Evolutionary conservation across 2,797 vertebrate species (phyloP).

Genomic region (Muscicapa comitata): DNA sequence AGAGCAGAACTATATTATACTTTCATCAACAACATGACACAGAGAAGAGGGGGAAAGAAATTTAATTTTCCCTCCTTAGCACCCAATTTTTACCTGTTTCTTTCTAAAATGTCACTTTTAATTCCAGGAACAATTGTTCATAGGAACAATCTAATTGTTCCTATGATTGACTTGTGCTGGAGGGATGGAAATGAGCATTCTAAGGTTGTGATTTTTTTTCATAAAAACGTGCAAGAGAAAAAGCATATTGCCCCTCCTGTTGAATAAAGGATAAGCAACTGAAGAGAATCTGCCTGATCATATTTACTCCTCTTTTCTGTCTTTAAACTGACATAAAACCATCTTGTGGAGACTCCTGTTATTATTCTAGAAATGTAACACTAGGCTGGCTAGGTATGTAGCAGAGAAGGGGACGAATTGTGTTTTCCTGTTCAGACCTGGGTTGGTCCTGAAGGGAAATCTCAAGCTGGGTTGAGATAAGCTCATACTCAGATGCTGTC

Average conservation of each 20-base stretch:
- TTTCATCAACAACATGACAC: neutral
- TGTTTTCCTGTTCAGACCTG: neutral
- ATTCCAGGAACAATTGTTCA: no score
- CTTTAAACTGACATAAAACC: neutral
- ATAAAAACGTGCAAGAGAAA: neutral
- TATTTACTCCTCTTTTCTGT: neutral
- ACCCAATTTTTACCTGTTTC: neutral
- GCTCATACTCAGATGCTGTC: neutral
- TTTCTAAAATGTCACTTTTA: neutral
- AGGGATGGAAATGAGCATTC: neutral
- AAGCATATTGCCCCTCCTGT: neutral
- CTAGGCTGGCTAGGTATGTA: neutral
- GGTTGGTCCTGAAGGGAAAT: neutral
- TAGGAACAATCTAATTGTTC: neutral
- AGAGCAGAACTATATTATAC: neutral
- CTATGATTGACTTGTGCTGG: neutral
- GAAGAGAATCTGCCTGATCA: neutral
- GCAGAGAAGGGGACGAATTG: neutral
- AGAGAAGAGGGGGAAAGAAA: neutral
- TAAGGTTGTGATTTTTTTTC: neutral
- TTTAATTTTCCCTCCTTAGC: neutral
- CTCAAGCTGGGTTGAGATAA: neutral
- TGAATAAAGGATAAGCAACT: neutral
- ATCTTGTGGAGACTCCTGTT: neutral
- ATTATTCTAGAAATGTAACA: neutral